Percentiles rank a stretch among this genome's conserved stretches.
Conservation (phyloP, 2,797 vertebrate genomes). For the Malacoctenus gilli region DNA sequence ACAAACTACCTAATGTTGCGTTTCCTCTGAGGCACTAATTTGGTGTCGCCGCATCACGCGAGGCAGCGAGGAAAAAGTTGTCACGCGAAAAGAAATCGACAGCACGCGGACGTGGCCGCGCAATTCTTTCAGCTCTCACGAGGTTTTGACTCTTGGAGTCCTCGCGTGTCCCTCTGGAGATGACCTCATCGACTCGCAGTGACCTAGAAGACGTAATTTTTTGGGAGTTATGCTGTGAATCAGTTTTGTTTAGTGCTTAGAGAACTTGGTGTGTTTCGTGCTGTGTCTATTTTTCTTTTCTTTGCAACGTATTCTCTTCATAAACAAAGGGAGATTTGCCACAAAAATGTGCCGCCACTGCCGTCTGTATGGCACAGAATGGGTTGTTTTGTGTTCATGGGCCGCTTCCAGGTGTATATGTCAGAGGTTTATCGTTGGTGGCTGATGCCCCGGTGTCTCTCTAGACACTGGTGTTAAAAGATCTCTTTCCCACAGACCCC, state of each 20-base stretch:
- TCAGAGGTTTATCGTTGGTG: constrained; percentile 38
- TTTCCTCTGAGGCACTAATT: constrained; percentile 18
- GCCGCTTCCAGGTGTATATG: constrained; percentile 42
- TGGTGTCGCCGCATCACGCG: constrained; percentile 15
- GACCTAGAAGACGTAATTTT: neutral
- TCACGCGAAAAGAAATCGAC: too few species aligned
- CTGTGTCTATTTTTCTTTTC: too few species aligned
- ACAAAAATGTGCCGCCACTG: too few species aligned
- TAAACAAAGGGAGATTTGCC: constrained; percentile 6
- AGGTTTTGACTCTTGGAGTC: neutral
- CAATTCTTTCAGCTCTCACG: neutral
- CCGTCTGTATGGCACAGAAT: constrained; percentile 1
- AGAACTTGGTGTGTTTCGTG: neutral
- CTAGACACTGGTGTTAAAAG: constrained; percentile 70
- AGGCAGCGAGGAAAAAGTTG: constrained; percentile 1
- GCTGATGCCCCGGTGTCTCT: constrained; percentile 52
- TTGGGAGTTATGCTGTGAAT: neutral
- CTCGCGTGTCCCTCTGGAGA: neutral
- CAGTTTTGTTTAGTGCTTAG: neutral
- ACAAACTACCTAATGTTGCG: neutral
- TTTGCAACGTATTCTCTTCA: neutral
- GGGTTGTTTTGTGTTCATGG: constrained; percentile 6
- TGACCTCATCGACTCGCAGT: neutral
- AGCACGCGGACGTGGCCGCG: too few species aligned
- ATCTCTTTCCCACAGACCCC: constrained; percentile 67